Evolutionary conservation across 2,888 invertebrate genomes (phyloP).

Genomic region (Mycalesis mineus): DNA sequence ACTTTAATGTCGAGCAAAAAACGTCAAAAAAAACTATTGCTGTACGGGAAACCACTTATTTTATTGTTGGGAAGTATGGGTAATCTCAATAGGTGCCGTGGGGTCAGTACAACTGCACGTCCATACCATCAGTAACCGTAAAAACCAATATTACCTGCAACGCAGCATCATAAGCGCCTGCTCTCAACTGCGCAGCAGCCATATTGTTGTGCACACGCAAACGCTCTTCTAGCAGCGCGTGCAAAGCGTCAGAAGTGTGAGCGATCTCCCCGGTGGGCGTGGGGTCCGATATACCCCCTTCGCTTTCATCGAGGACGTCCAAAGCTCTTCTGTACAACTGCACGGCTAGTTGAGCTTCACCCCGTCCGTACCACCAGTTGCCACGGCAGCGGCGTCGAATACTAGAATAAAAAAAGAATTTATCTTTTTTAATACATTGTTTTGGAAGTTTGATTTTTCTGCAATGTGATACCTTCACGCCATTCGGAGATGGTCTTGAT

Average conservation of each 20-base stretch:
- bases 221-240: constrained; percentile 84
- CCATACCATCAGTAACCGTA: constrained; percentile 27
- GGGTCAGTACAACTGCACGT: too few relatives aligned
- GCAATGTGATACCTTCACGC: too few relatives aligned
- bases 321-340: constrained; percentile 92
- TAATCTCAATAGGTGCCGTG: constrained; percentile 65
- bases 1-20: too few relatives aligned
- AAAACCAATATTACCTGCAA: constrained; percentile 71
- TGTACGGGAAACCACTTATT: too few relatives aligned
- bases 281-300: constrained; percentile 80
- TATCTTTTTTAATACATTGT: not conserved
- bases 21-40: too few relatives aligned
- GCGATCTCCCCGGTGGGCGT: constrained; percentile 67
- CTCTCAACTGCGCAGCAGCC: constrained; percentile 94
- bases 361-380: constrained; percentile 93
- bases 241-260: constrained; percentile 48
- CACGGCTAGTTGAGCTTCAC: constrained; percentile 88
- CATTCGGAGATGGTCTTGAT: too few relatives aligned
- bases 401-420: too few relatives aligned
- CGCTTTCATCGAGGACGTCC: constrained; percentile 86
- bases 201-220: constrained; percentile 93
- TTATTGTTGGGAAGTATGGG: constrained; percentile 50
- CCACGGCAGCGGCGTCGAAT: constrained; percentile 84
- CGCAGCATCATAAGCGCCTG: constrained; percentile 90
- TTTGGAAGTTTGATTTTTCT: too few relatives aligned